These are phyloP conservation scores for Ictidomys tridecemlineatus DNA, from an alignment of 2,113 vertebrate species.

Conservation along the genomic window DNA sequence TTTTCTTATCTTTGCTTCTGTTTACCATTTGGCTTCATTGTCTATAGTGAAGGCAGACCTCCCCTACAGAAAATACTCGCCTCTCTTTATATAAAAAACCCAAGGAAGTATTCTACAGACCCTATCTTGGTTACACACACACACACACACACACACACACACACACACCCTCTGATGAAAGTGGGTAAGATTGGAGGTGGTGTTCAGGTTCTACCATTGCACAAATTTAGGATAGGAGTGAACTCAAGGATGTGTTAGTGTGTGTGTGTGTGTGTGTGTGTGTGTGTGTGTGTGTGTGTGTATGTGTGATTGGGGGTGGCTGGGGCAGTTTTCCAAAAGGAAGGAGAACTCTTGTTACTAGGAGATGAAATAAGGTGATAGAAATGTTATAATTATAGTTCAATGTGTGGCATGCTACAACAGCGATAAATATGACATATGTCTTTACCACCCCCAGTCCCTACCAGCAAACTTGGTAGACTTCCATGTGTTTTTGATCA, in stretches of 20 bases:
- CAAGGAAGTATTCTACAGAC: not conserved
- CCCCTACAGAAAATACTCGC: not conserved
- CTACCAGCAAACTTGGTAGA: conserved; percentile 14
- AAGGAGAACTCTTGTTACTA: not conserved
- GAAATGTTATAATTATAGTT: not conserved
- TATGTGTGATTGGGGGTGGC: no score
- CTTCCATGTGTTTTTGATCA: conserved; percentile 43
- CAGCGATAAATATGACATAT: not conserved
- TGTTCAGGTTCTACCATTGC: no score
- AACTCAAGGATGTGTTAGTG: no score
- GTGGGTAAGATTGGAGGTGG: not conserved
- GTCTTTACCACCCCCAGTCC: not conserved
- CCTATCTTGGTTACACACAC: not conserved
- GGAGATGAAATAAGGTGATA: not conserved
- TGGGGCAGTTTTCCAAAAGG: not conserved
- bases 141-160: not conserved
- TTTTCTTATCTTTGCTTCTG: not conserved
- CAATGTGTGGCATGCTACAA: not conserved
- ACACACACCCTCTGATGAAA: not conserved
- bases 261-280: no score
- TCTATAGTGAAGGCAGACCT: not conserved
- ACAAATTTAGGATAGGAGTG: not conserved
- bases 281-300: no score
- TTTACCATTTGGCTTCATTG: not conserved
- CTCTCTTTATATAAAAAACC: not conserved